Evolutionary conservation across 2,888 invertebrate species (phyloP).

Genomic region (Esperia sulphurella): DNA sequence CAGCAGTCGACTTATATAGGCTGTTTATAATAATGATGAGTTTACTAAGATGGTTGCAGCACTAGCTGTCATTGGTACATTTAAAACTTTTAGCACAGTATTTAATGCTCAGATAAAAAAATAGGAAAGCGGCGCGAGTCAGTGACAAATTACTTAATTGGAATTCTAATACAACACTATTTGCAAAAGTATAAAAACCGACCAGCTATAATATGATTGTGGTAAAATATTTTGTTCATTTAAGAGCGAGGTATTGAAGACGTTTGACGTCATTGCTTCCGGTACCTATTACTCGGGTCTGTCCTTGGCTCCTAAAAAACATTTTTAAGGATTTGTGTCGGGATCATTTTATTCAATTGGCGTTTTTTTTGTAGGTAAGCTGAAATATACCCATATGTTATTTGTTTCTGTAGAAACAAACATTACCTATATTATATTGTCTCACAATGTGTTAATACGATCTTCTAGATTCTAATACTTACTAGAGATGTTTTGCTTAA

Average conservation of each 20-base stretch:
- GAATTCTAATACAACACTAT: too few species aligned
- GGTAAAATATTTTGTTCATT: conserved; percentile 27
- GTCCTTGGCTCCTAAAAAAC: conserved; percentile 41
- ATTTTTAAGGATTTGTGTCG: conserved; percentile 56
- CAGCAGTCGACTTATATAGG: too few species aligned
- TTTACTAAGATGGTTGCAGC: too few species aligned
- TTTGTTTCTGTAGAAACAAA: not conserved
- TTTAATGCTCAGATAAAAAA: too few species aligned
- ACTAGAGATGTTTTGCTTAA: conserved; percentile 1
- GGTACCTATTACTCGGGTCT: conserved; percentile 27
- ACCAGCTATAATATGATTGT: conserved; percentile 21
- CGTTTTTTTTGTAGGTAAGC: conserved; percentile 29
- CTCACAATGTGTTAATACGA: not conserved
- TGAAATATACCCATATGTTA: not conserved
- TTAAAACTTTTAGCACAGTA: too few species aligned
- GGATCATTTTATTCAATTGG: conserved; percentile 45
- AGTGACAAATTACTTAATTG: too few species aligned
- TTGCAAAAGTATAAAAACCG: too few species aligned
- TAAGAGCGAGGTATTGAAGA: conserved; percentile 15
- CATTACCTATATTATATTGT: not conserved
- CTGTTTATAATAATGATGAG: too few species aligned
- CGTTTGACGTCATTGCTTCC: conserved; percentile 13
- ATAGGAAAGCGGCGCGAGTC: too few species aligned
- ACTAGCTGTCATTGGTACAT: too few species aligned
- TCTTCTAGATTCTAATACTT: not conserved